Base-by-base conservation (phyloP, 2,797 vertebrate species). In the Rhynchonycteris naso region DNA sequence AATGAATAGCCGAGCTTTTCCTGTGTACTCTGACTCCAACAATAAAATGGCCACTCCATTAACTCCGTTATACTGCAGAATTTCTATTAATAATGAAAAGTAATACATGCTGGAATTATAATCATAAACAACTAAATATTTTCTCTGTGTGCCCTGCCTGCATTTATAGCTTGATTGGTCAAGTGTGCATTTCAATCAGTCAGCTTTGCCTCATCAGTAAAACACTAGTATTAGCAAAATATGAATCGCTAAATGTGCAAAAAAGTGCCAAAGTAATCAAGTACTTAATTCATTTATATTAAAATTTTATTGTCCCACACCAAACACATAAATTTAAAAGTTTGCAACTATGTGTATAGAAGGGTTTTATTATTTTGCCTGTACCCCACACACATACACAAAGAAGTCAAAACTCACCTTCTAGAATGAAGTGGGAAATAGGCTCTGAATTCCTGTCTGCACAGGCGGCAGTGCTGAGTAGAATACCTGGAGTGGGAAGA, bases 221-320 rank as follows among this genome's bases (percentile, higher is more conserved):
- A 88, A 56, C 85, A 79, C 92, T 71, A 38, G 30, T 50, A 59
- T 97, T 97, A 97, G 96, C 12, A 47, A 97, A 97, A 97, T 24
- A 85, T 52, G 33, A 94, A 58, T 95, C 94, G 94, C 54, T 92
- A 68, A 92, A 35, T 92, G 65, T 94, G 76, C 74, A 90, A 90
- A 96, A 90, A 56, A 18, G 43, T 61, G 78, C 52, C 93, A 38
- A 91, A 85, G 4, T 84, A 88, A 33, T 78, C 66, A 86, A 47
- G 33, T 92, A 89, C 0, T 5, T 89, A 96, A 52, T 92, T 97
- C 24, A 58, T 88, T 78, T 97, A 92, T 86, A 74, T 94, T 95
- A 54, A 88, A 81, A 63, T 68, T 78, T n/a, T 68, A 83, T 79
- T 54, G 21, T 91, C 18, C 72, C 24, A 30, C 81, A 71, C 43